Evolutionary conservation across 1,140 invertebrate genomes (phyloP), one percentile per base, ranked within the genome.

Genomic region (Adoxophyes honmai): DNA sequence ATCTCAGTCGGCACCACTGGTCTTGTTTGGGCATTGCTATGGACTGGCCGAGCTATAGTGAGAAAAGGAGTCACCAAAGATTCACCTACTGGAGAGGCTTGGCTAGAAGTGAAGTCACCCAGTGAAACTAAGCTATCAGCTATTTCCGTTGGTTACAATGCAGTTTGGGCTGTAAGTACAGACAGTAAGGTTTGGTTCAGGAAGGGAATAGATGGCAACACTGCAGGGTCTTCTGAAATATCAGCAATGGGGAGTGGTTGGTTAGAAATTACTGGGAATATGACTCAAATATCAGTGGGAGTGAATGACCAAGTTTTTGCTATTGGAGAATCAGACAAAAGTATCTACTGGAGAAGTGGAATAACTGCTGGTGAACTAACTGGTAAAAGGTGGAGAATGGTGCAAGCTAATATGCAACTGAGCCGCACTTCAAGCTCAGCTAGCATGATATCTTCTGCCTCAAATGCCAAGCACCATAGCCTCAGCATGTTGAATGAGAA

Each of bases 141-240:
- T 82, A 88, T 98, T 4, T 94, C 95, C 56, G 95, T 97, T 13
- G 97, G 97, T 3, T 91, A 91, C n/a, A 93, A 95, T 90, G 90
- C 93, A 2, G 94, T 97, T 5, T 98, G 97, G 97, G 96, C 94
- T 60, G 87, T 97, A 5, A 95, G 94, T 44, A 93, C 95, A 70
- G 94, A 97, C 76, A 92, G 94, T 56, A 92, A 93, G 73, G 95
- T 97, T n/a, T 98, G 96, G 96, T 97, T 97, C 78, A 91, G 96
- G 64, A 94, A 96, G 86, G 96, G 96, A 16, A 92, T 97, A 15
- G 93, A 93, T 78, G 93, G 94, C 4, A 93, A 93, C 70, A 91
- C 90, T 59, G 90, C 93, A 21, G 93, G 92, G 13, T 86, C 92
- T 55, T 94, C 92, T 67, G 94, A 95, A 81, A 91, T 93, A 73